A percentile compares a stretch with the other conserved stretches of the same genome.
Conservation (phyloP, 1,140 invertebrate species). For the Sycophaga agraensis region DNA sequence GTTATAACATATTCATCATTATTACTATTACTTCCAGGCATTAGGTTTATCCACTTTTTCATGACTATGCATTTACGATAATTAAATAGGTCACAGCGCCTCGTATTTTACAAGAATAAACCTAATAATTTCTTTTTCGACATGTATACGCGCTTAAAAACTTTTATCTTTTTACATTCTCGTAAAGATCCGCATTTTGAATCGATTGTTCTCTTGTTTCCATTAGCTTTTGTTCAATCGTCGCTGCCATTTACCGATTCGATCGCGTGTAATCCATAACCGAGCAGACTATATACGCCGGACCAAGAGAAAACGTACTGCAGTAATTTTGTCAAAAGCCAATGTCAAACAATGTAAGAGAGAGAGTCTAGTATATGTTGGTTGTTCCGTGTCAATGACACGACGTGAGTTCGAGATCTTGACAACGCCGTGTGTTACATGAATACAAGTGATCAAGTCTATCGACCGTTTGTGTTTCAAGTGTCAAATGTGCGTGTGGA, state of each 20-base stretch:
- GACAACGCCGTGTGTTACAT: too few species aligned
- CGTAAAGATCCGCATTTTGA: conserved; percentile 7
- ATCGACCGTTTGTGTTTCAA: too few species aligned
- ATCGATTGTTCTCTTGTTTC: background rate
- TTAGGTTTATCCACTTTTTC: conserved; percentile 19
- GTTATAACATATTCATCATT: conserved; percentile 10
- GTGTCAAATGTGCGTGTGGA: too few species aligned
- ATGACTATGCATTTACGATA: conserved; percentile 8
- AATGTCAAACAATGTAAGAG: conserved; percentile 25
- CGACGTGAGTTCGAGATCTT: conserved; percentile 2
- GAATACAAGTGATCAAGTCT: too few species aligned
- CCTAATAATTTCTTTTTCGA: conserved; percentile 20
- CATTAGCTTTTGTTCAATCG: background rate
- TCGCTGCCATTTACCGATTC: background rate
- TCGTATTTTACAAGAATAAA: conserved; percentile 20
- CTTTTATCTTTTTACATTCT: conserved; percentile 10
- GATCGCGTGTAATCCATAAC: background rate
- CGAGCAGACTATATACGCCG: conserved; percentile 3
- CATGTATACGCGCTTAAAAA: conserved; percentile 14
- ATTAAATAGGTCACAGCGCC: conserved; percentile 19
- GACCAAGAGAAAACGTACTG: conserved; percentile 26
- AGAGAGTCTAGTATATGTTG: conserved; percentile 6
- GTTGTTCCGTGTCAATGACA: background rate
- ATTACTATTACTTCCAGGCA: conserved; percentile 27
- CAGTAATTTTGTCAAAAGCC: conserved; percentile 19